Evolutionary conservation across 2,888 invertebrate genomes (phyloP).

Genomic region (Calameuta filiformis): DNA sequence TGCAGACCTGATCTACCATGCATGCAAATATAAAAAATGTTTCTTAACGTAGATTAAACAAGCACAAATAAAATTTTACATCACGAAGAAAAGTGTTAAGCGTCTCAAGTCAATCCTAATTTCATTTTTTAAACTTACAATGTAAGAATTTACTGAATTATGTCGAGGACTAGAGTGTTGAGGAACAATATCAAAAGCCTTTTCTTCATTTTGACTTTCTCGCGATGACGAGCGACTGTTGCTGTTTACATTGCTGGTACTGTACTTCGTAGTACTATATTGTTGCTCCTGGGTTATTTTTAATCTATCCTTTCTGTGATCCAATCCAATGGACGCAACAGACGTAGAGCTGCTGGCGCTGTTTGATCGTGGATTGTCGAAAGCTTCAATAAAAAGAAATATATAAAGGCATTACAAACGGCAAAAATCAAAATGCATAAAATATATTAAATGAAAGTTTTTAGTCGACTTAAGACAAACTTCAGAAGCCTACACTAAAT

Average conservation of each 20-base stretch:
- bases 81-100: neutral
- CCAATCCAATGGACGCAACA: slow-evolving; percentile 18
- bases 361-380: neutral
- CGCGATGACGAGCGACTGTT: slow-evolving; percentile 32
- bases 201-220: slow-evolving; percentile 29
- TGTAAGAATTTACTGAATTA: slow-evolving; percentile 41
- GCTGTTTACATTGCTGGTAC: slow-evolving; percentile 9
- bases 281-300: slow-evolving; percentile 16
- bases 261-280: neutral
- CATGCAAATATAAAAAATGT: neutral
- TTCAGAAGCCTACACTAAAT: neutral
- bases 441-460: neutral
- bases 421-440: neutral
- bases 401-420: neutral
- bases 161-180: slow-evolving; percentile 25
- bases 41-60: neutral
- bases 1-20: neutral
- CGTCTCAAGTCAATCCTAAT: neutral
- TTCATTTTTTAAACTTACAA: slow-evolving; percentile 29
- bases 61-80: neutral
- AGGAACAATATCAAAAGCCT: slow-evolving; percentile 51
- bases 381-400: neutral
- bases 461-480: neutral
- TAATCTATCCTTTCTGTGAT: neutral
- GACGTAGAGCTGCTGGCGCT: slow-evolving; percentile 33